phyloP scores from a whole-genome alignment of 1,140 invertebrate species.

The Daktulosphaira vitifoliae region DNA sequence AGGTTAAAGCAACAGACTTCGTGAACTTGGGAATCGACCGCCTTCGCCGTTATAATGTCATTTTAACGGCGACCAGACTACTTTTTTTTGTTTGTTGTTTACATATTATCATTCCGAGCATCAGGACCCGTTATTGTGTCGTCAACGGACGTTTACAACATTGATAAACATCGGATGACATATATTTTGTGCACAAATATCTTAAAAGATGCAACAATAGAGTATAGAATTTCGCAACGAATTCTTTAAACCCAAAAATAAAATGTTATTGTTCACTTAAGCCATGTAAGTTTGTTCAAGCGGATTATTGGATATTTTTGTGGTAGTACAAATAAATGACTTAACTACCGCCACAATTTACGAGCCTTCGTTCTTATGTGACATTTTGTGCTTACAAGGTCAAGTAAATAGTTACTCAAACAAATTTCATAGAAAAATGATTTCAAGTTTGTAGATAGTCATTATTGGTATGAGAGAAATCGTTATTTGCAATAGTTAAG shows the following conservation, averaged over 20 bases:
- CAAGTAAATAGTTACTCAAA: too few relatives aligned
- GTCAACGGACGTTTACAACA: background rate
- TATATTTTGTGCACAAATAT: slow-evolving; percentile 5
- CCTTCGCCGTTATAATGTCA: background rate
- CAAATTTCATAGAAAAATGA: too few relatives aligned
- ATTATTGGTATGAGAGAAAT: too few relatives aligned
- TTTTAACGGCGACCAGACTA: slow-evolving; percentile 16
- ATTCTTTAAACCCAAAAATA: slow-evolving; percentile 18
- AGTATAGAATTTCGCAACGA: slow-evolving; percentile 15
- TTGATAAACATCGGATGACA: slow-evolving; percentile 30
- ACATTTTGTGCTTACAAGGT: too few relatives aligned
- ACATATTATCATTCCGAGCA: background rate
- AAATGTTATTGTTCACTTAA: background rate
- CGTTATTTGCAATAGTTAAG: too few relatives aligned
- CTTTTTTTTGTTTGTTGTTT: background rate
- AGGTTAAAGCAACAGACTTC: too few relatives aligned
- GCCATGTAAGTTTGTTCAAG: background rate
- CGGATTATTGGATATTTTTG: slow-evolving; percentile 14
- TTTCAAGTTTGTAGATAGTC: too few relatives aligned
- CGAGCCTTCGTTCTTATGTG: too few relatives aligned
- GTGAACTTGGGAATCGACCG: background rate
- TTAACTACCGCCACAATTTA: too few relatives aligned
- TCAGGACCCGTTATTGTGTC: background rate
- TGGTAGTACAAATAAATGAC: background rate
- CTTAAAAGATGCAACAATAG: slow-evolving; percentile 14